A percentile compares a stretch with the other conserved stretches of the same genome.
Conservation (phyloP, 2,113 vertebrate species). For the Cebidichthys violaceus region DNA sequence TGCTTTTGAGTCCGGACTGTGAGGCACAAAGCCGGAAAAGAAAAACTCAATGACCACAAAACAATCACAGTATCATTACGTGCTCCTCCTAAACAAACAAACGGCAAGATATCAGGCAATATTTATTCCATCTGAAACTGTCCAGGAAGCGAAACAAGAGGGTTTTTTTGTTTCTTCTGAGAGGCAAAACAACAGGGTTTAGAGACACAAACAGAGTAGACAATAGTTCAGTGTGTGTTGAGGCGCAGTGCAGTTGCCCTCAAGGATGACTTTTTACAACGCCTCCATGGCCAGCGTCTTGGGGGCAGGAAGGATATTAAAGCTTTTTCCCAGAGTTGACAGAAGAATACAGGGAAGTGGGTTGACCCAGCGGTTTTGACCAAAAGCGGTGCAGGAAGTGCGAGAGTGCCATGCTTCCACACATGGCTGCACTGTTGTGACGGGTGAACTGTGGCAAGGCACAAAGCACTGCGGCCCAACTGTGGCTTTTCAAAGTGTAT, state of each 20-base stretch:
- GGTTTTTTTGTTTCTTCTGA: conserved; percentile 48
- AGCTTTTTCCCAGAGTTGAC: conserved; percentile 82
- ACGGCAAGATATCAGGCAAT: conserved; percentile 45
- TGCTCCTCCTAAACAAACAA: conserved; percentile 63
- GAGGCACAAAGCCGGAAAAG: conserved; percentile 36
- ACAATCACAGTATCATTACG: conserved; percentile 49
- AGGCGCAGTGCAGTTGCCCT: conserved; percentile 48
- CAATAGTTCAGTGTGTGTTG: conserved; percentile 57
- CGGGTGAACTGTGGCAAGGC: conserved; percentile 29
- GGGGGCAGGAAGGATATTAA: conserved; percentile 82
- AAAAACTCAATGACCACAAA: conserved; percentile 43
- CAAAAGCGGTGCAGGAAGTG: conserved; percentile 77
- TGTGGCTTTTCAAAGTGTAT: conserved; percentile 39
- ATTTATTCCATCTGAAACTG: conserved; percentile 69
- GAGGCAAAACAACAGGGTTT: conserved; percentile 46
- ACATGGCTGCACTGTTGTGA: conserved; percentile 66
- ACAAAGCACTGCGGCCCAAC: conserved; percentile 1
- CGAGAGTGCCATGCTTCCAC: conserved; percentile 65
- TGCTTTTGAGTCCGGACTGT: conserved; percentile 24
- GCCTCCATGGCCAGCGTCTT: conserved; percentile 55
- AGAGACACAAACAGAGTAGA: conserved; percentile 71
- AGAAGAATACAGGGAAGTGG: conserved; percentile 83
- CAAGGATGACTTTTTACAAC: conserved; percentile 43
- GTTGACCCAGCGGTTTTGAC: conserved; percentile 76
- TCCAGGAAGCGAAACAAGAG: conserved; percentile 54